A percentile compares a stretch with the other conserved stretches of the same genome.
These are phyloP conservation scores for Haemorhous mexicanus DNA, from an alignment of 2,113 vertebrate species.

Conservation along the genomic window DNA sequence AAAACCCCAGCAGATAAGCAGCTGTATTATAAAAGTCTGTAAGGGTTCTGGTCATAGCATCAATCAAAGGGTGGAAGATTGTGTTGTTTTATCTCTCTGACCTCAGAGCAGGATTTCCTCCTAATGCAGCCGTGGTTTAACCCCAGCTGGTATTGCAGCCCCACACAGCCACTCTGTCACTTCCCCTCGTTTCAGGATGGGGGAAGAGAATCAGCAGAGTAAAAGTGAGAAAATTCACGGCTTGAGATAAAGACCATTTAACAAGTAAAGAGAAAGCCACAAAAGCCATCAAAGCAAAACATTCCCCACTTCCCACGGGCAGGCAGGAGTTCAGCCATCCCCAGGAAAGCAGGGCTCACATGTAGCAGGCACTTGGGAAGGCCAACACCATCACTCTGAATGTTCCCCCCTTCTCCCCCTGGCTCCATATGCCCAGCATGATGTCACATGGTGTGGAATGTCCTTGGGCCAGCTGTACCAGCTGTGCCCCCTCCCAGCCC, in stretches of 20 bases:
- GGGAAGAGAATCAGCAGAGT: not conserved
- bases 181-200: not conserved
- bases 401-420: too few relatives aligned
- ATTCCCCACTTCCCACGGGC: not conserved
- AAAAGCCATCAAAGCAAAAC: not conserved
- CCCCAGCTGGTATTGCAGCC: not conserved
- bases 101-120: not conserved
- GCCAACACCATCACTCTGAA: not conserved
- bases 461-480: not conserved
- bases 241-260: not conserved
- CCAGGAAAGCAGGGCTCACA: rapidly evolving
- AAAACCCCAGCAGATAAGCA: conserved; percentile 24
- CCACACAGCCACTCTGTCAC: not conserved
- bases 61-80: not conserved
- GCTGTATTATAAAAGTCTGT: not conserved
- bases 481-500: not conserved
- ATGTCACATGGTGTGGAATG: too few relatives aligned
- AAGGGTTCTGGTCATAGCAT: not conserved
- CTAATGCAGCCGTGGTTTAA: not conserved
- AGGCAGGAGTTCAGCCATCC: not conserved
- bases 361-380: not conserved
- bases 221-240: not conserved
- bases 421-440: not conserved
- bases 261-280: not conserved
- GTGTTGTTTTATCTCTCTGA: not conserved